A percentile compares a stretch with the other conserved stretches of the same genome.
Evolutionary conservation across 1,140 invertebrate genomes (phyloP).

Genomic region (Drosophila grimshawi): DNA sequence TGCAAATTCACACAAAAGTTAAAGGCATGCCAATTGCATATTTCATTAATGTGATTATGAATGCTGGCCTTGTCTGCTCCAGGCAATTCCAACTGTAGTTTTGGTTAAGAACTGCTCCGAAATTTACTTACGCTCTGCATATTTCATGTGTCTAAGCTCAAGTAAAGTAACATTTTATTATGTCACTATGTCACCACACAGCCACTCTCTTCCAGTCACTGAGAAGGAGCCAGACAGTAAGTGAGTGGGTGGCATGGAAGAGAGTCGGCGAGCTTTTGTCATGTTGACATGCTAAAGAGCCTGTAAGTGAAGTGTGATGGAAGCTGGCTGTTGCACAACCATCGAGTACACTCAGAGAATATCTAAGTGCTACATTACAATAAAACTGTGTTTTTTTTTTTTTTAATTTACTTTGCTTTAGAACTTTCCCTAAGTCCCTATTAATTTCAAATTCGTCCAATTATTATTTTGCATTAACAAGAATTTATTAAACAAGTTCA

Average conservation of each 20-base stretch:
- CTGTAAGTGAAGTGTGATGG: slow-evolving; percentile 82
- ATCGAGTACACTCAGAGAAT: not conserved
- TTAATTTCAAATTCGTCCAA: too few relatives aligned
- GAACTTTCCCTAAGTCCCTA: too few relatives aligned
- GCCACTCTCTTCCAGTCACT: slow-evolving; percentile 10
- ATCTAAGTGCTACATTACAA: not conserved
- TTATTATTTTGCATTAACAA: too few relatives aligned
- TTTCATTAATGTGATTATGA: slow-evolving; percentile 37
- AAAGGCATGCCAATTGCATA: slow-evolving; percentile 37
- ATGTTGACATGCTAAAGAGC: slow-evolving; percentile 81
- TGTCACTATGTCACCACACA: slow-evolving; percentile 75
- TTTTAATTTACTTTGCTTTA: not conserved
- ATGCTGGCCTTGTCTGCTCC: not conserved
- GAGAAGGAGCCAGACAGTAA: not conserved
- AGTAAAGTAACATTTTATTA: slow-evolving; percentile 79
- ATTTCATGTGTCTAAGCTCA: slow-evolving; percentile 13
- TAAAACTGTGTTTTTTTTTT: not conserved
- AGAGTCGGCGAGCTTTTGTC: slow-evolving; percentile 40
- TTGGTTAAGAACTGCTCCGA: not conserved
- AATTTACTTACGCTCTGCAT: not conserved
- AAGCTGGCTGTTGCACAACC: slow-evolving; percentile 61
- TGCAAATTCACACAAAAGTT: slow-evolving; percentile 29
- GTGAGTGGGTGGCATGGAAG: not conserved
- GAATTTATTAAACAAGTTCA: too few relatives aligned
- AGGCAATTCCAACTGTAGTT: slow-evolving; percentile 9